Evolutionary conservation across 2,113 vertebrate genomes (phyloP), one percentile per base, ranked within the genome.

Genomic region (Lepidothrix coronata): DNA sequence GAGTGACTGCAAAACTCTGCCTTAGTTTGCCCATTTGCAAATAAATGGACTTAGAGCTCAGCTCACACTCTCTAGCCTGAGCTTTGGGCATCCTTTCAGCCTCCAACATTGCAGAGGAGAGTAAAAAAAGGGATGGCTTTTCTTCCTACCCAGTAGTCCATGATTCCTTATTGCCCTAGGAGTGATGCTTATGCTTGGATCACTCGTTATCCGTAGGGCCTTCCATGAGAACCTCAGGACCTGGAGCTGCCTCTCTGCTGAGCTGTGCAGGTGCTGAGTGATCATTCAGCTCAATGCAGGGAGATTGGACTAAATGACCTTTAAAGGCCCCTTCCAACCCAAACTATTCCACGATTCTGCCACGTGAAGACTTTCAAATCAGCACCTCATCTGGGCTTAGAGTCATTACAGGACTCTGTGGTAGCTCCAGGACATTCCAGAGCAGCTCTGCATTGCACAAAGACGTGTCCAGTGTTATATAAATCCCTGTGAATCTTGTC

Each of bases 391-490:
- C 35, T 71, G 27, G 62, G 24, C 17, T 66, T 55, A n/a, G 3
- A 54, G 13, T 7, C 24, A 2, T 58, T n/a, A 9, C 6, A 76
- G 30, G 7, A 37, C 28, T 58, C 39, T 41, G n/a, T 44, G 70
- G 49, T 41, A 88, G 72, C 33, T 79, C 14, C 58, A 66, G 44
- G 31, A 25, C n/a, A 46, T 49, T 70, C 35, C 58, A 83, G 62
- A 72, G 30, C 23, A 82, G 52, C 35, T 76, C 66, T 71, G 43
- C 0, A 0, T 22, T 48, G 44, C 63, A n/a, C 57, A 44, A 14
- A 54, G 68, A 9, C 0, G 0, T 25, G 12, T 31, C 46, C 76
- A 81, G 55, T 58, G 30, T 43, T 71, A 15, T 1, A 12, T 2
- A 61, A 79, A 67, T 8, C 19, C 33, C 16, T 24, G 44, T 14